phyloP scores from a whole-genome alignment of 2,113 vertebrate genomes.

The Grammomys surdaster region DNA sequence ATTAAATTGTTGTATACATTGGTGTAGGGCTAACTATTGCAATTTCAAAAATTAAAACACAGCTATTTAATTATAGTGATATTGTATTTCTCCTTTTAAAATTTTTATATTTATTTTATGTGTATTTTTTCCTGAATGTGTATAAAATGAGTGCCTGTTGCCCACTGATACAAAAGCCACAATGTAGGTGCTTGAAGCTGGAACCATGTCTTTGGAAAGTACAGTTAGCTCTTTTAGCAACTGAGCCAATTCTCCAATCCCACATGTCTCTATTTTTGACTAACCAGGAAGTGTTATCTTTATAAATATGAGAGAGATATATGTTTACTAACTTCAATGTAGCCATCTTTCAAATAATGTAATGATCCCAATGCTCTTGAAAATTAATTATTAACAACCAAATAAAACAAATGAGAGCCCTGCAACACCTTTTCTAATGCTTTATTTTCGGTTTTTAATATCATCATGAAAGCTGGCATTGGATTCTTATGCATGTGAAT shows the following conservation, averaged over 20 bases:
- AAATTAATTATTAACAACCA: background rate
- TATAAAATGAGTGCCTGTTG: background rate
- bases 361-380: background rate
- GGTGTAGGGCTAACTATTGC: background rate
- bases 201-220: background rate
- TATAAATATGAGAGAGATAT: fast-evolving
- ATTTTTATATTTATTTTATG: background rate
- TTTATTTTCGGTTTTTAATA: background rate
- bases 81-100: background rate
- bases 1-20: background rate
- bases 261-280: background rate
- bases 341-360: background rate
- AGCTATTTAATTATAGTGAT: background rate
- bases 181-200: background rate
- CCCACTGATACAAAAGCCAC: background rate
- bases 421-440: background rate
- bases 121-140: background rate
- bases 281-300: background rate
- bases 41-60: background rate
- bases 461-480: background rate
- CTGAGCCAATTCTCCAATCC: background rate
- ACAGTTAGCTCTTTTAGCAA: background rate
- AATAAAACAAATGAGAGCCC: background rate
- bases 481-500: background rate
- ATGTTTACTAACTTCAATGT: background rate